Evolutionary conservation across 2,797 vertebrate genomes (phyloP).

Genomic region (Melanotaenia pygmaea): DNA sequence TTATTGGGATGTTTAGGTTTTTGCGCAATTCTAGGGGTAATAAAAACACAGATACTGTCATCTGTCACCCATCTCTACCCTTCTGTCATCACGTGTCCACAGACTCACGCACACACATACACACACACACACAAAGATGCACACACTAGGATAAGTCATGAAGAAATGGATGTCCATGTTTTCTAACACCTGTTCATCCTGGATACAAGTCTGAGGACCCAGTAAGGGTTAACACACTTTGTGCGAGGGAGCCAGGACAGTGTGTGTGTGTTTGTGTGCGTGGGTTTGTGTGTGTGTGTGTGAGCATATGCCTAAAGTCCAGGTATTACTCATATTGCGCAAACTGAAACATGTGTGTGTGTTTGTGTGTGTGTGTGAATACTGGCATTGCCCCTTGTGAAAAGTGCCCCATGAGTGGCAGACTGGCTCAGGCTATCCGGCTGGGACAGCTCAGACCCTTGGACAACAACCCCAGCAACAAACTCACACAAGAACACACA

Average conservation of each 20-base stretch:
- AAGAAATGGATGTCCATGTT: conserved; percentile 84
- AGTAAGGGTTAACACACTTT: conserved; percentile 81
- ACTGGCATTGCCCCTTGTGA: conserved; percentile 75
- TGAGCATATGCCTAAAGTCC: conserved; percentile 15
- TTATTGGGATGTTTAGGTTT: no score
- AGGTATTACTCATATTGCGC: conserved; percentile 11
- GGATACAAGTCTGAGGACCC: conserved; percentile 79
- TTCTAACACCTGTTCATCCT: conserved; percentile 84
- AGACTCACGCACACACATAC: conserved; percentile 1
- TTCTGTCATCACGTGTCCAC: conserved; percentile 20
- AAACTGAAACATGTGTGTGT: conserved; percentile 13
- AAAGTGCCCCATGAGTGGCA: conserved; percentile 81
- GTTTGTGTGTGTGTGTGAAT: conserved; percentile 14
- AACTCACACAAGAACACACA: conserved; percentile 21
- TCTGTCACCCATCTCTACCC: conserved; percentile 36
- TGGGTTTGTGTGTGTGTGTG: conserved; percentile 22
- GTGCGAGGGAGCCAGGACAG: conserved; percentile 68
- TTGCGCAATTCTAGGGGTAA: no score
- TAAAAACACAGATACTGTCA: background rate
- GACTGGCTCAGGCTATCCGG: conserved; percentile 80
- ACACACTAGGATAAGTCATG: conserved; percentile 75
- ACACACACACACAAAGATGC: conserved; percentile 25
- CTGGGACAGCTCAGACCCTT: conserved; percentile 76
- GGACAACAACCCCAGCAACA: conserved; percentile 67
- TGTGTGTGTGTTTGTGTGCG: conserved; percentile 36